Base-by-base conservation (phyloP, 2,888 invertebrate genomes). In the Coleophora deauratella region DNA sequence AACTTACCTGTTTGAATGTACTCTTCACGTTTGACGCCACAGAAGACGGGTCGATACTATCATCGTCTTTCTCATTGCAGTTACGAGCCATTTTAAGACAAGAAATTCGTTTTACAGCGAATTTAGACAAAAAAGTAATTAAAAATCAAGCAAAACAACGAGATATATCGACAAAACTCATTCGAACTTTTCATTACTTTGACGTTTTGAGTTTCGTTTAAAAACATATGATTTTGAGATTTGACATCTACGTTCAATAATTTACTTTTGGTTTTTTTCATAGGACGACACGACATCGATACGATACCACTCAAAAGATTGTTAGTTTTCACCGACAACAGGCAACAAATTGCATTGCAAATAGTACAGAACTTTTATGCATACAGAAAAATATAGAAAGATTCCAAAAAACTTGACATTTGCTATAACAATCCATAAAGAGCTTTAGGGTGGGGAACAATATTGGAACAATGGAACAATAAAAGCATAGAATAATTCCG, bases 41-140 rank as follows among this genome's bases (percentile, higher is more conserved):
- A 28, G 73, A 66, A 8, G 75, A 57, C 4, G 78, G 77, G 40
- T 79, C 73, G 48, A 77, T 75, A 43, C 66, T 75, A 40, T 66
- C 68, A 30, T 72, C 71, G 35, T 70, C 65, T 44, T 68, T 72
- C 46, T 73, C 74, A 45, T 68, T 67, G 42, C 57, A 67, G 43
- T 73, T 76, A 34, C 72, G 71, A 44, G 73, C 74, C 74, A 74
- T 74, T 52, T 12, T 28, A n/a, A 21, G 14, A 40, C 11, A n/a
- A 10, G 38, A 21, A 4, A 21, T 6, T 21, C 21, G 21, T 21
- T 21, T 21, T 4, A 21, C 6, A 21, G 21, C 30, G 11, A n/a
- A 33, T 39, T 43, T 43, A 9, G 31, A 31, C 30, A 33, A 35
- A 41, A 41, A 35, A 35, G 38, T 41, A 33, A 12, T 33, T 13